Conservation (phyloP, 2,113 vertebrate genomes). For the Sylvia atricapilla region DNA sequence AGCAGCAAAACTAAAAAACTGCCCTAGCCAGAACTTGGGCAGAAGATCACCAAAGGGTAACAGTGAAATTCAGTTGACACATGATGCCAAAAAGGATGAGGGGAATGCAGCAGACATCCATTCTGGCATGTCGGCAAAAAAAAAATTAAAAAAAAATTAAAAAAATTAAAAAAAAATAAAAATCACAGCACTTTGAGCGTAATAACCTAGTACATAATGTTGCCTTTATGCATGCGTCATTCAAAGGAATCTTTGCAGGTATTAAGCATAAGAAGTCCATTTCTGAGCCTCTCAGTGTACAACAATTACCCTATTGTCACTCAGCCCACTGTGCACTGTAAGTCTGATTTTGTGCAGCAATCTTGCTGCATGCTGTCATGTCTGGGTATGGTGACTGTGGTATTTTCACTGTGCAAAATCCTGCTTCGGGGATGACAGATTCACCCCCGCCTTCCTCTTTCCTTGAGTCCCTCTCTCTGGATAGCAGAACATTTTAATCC, state of each 20-base stretch:
- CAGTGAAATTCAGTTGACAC: not conserved
- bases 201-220: slow-evolving; percentile 36
- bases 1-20: not conserved
- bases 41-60: not conserved
- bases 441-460: not conserved
- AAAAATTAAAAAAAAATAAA: not conserved
- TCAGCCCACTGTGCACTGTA: not conserved
- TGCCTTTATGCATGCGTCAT: slow-evolving; percentile 56
- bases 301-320: slow-evolving; percentile 36
- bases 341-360: slow-evolving; percentile 15
- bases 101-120: not conserved
- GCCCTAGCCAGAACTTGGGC: not conserved
- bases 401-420: slow-evolving; percentile 28
- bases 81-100: not conserved
- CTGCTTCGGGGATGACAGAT: slow-evolving; percentile 21
- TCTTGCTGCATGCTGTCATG: slow-evolving; percentile 32
- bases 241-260: not conserved
- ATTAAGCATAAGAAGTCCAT: not conserved
- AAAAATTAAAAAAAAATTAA: not conserved
- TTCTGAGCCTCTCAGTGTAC: not conserved
- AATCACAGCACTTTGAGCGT: not conserved
- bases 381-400: not conserved
- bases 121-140: not conserved
- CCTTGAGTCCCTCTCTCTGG: not conserved
- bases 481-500: slow-evolving; percentile 17